A percentile compares a stretch with the other conserved stretches of the same genome.
phyloP scores from a whole-genome alignment of 2,888 invertebrate genomes.

The Lymantria dispar region DNA sequence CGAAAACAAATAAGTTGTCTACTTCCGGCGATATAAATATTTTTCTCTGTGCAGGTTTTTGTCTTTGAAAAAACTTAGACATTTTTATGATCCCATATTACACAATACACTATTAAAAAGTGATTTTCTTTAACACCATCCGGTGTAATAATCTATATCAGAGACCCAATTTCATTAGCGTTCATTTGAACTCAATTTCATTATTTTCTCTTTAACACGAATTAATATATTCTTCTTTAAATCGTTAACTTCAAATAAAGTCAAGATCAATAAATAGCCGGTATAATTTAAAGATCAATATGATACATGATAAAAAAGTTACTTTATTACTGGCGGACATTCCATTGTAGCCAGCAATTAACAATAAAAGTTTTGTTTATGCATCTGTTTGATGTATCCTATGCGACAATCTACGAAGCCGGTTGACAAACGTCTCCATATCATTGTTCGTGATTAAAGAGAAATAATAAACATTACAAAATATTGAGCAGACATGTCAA shows the following conservation, averaged over 20 bases:
- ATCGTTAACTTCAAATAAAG: constrained; percentile 12
- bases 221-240: constrained; percentile 6
- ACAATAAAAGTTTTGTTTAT: constrained; percentile 49
- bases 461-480: constrained; percentile 67
- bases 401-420: constrained; percentile 59
- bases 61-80: too few species aligned
- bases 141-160: background rate
- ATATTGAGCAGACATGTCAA: constrained; percentile 67
- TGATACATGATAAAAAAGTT: constrained; percentile 27
- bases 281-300: constrained; percentile 17
- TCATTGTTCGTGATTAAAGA: constrained; percentile 71
- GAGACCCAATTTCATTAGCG: background rate
- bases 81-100: too few species aligned
- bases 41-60: too few species aligned
- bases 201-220: background rate
- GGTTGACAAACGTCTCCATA: constrained; percentile 56
- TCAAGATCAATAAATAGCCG: background rate
- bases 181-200: background rate
- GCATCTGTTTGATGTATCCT: constrained; percentile 61
- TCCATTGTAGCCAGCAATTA: constrained; percentile 52
- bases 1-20: too few species aligned
- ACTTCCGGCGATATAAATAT: too few species aligned
- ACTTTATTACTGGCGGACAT: constrained; percentile 41
- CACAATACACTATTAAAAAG: background rate
- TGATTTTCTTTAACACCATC: background rate